Evolutionary conservation across 2,113 vertebrate species (phyloP), one percentile per base, ranked within the genome.

Genomic region (Triplophysa siluroides): DNA sequence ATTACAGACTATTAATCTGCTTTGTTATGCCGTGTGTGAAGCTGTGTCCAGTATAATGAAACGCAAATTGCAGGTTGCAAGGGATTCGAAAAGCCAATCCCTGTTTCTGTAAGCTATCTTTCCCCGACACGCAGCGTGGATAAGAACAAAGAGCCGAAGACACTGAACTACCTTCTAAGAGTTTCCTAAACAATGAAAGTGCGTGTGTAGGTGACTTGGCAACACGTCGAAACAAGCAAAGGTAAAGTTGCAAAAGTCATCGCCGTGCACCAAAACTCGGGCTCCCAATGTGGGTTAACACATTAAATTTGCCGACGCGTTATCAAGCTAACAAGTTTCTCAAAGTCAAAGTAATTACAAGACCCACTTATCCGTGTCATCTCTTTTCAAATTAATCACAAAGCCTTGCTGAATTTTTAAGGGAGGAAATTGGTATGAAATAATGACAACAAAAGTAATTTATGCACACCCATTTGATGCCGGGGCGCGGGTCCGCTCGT

Each of bases 391-490:
- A 62, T 50, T 58, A 70, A 79, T 29, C 70, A 71, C 58, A 63
- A 63, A 79, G 70, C 21, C 11, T 12, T 6, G 21, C n/a, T 63
- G 41, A 21, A 18, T 78, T 26, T 76, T 76, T 73, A 62, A 66
- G 1, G 21, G 2, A 18, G 6, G 45, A 77, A 66, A 69, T 21
- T 71, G 16, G 50, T 65, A 54, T 24, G 45, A 75, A 69, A 76
- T 24, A 66, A 65, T 66, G 62, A 54, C 19, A 65, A 63, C 12
- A 78, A 71, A 81, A 19, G 58, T 73, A 90, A 89, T 90, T 82
- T 87, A 89, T 89, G 88, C 84, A 88, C 85, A 83, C 85, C 87
- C 79, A 76, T 89, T 86, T 86, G 81, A 89, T 87, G 87, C 80
- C 70, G 83, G 84, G 79, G 76, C 88, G 78, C 56, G 82, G 86